phyloP scores from a whole-genome alignment of 2,797 vertebrate species.

The Gila robusta region DNA sequence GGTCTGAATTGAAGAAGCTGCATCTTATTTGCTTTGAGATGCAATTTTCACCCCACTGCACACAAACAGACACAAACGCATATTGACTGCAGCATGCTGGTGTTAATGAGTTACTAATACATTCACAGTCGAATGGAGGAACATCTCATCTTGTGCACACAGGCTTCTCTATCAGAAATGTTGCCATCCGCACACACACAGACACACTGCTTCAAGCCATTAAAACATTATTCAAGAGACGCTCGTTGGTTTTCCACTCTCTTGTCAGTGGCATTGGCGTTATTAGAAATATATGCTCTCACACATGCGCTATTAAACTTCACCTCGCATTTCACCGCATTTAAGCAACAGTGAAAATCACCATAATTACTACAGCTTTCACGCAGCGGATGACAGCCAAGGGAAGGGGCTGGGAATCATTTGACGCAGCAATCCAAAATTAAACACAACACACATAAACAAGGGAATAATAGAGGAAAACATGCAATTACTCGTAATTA shows the following conservation, averaged over 20 bases:
- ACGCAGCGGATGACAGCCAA: slow-evolving; percentile 65
- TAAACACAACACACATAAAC: slow-evolving; percentile 79
- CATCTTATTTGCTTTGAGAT: slow-evolving; percentile 49
- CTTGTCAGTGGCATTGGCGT: slow-evolving; percentile 50
- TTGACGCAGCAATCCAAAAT: slow-evolving; percentile 76
- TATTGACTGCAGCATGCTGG: slow-evolving; percentile 44
- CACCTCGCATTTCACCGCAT: slow-evolving; percentile 60
- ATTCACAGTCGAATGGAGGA: slow-evolving; percentile 52
- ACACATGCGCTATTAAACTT: slow-evolving; percentile 65
- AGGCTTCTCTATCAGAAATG: slow-evolving; percentile 18
- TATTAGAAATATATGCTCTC: slow-evolving; percentile 61
- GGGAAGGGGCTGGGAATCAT: slow-evolving; percentile 63
- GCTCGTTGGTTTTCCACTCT: slow-evolving; percentile 40
- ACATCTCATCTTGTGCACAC: slow-evolving; percentile 39
- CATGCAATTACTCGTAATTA: slow-evolving; percentile 79
- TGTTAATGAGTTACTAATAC: slow-evolving; percentile 61
- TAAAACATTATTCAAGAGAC: slow-evolving; percentile 59
- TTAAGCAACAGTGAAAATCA: slow-evolving; percentile 70
- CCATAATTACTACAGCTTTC: slow-evolving; percentile 74
- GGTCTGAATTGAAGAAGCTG: slow-evolving; percentile 6
- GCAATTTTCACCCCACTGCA: slow-evolving; percentile 38
- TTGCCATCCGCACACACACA: slow-evolving; percentile 15
- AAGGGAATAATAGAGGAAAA: slow-evolving; percentile 70
- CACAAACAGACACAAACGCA: slow-evolving; percentile 49
- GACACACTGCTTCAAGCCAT: slow-evolving; percentile 37